A percentile compares a stretch with the other conserved stretches of the same genome.
Conservation (phyloP, 2,797 vertebrate species). For the Perodicticus potto region DNA sequence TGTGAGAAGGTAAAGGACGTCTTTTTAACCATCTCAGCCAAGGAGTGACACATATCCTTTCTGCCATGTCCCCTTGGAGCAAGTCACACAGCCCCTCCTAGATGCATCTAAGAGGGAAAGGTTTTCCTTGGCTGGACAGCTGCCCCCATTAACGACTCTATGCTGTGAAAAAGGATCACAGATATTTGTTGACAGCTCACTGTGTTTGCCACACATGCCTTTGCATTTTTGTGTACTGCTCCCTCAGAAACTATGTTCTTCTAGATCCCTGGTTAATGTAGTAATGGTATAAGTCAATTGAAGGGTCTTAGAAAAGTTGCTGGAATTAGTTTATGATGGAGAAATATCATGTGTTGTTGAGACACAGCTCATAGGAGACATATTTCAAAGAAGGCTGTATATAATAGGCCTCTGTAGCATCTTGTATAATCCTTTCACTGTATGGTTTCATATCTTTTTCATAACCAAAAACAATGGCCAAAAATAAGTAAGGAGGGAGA, state of each 20-base stretch:
- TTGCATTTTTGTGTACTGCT: not conserved
- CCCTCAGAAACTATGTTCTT: not conserved
- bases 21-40: not conserved
- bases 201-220: not conserved
- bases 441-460: not conserved
- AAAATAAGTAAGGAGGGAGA: not conserved
- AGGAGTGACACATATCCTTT: not conserved
- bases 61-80: not conserved
- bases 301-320: not conserved
- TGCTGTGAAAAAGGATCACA: not conserved
- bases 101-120: too few species aligned
- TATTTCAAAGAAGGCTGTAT: not conserved
- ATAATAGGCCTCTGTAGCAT: not conserved
- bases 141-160: not conserved
- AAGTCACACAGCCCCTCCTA: not conserved
- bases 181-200: not conserved
- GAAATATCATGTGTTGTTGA: not conserved
- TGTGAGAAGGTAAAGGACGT: not conserved
- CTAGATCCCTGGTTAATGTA: not conserved
- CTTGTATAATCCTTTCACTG: not conserved
- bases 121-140: not conserved
- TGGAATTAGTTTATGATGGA: not conserved
- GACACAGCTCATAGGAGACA: not conserved
- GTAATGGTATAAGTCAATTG: not conserved
- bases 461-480: not conserved